Conservation (phyloP, 2,888 invertebrate species). For the Mimas tiliae region DNA sequence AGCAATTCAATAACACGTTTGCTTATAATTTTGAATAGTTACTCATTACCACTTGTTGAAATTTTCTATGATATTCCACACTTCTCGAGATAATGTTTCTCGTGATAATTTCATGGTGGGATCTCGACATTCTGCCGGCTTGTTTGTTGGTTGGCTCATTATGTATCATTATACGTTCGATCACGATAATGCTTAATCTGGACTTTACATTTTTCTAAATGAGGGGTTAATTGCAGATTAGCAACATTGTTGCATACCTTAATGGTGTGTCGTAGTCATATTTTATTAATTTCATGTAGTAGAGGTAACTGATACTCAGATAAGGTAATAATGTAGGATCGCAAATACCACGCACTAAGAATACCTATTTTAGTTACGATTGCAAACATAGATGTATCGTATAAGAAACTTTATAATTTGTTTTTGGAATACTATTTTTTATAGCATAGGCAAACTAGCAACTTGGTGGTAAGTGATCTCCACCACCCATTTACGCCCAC, state of each 20-base stretch:
- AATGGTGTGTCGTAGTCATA: not conserved
- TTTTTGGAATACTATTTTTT: no score
- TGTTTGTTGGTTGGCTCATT: conserved; percentile 1
- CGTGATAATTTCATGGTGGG: not conserved
- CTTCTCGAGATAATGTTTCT: not conserved
- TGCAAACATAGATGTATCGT: not conserved
- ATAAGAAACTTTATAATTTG: no score
- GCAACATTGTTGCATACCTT: conserved; percentile 8
- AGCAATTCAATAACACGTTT: not conserved
- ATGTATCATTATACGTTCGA: conserved; percentile 16
- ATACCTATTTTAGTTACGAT: not conserved
- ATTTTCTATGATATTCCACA: not conserved
- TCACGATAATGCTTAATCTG: not conserved
- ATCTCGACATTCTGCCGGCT: conserved; percentile 2
- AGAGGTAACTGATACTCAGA: not conserved
- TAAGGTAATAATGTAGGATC: not conserved
- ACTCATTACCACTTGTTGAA: not conserved
- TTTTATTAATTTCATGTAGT: not conserved
- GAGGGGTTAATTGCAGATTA: conserved; percentile 4
- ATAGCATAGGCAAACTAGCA: no score
- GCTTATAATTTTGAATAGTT: not conserved
- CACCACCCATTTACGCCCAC: no score
- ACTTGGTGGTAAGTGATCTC: no score
- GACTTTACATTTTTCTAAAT: not conserved
- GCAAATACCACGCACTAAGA: not conserved